phyloP scores from a whole-genome alignment of 2,888 invertebrate genomes.

The Plagodis pulveraria region DNA sequence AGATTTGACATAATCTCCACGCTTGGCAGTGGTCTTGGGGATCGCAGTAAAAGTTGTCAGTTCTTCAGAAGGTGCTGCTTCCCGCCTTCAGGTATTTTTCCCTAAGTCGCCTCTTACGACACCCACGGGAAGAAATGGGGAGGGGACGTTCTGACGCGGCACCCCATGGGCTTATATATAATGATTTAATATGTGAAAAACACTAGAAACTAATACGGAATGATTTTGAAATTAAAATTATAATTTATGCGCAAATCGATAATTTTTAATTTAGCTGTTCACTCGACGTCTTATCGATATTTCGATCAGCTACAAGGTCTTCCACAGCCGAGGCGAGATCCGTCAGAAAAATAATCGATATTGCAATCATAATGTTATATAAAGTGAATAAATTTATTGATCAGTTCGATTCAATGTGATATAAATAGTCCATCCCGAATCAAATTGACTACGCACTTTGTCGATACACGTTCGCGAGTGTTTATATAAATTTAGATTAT shows the following conservation, averaged over 20 bases:
- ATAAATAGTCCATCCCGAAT: constrained; percentile 24
- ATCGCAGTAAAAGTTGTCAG: too few relatives aligned
- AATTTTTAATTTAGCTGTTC: constrained; percentile 14
- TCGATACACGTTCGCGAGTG: constrained; percentile 11
- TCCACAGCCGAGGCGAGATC: constrained; percentile 28
- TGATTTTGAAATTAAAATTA: too few relatives aligned
- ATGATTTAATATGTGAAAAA: too few relatives aligned
- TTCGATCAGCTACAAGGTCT: constrained; percentile 34
- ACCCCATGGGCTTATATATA: too few relatives aligned
- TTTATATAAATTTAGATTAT: constrained; percentile 6
- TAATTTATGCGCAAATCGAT: neutral
- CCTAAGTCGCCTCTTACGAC: too few relatives aligned
- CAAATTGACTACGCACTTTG: constrained; percentile 16
- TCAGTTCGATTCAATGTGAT: constrained; percentile 21
- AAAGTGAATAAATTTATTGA: constrained; percentile 26
- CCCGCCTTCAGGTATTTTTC: too few relatives aligned
- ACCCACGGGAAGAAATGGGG: too few relatives aligned
- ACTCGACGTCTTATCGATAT: constrained; percentile 23
- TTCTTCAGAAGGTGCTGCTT: too few relatives aligned
- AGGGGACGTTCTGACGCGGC: too few relatives aligned
- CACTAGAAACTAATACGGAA: too few relatives aligned
- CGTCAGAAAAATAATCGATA: constrained; percentile 22
- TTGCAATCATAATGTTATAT: constrained; percentile 26
- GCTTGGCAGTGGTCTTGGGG: too few relatives aligned
- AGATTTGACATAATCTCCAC: too few relatives aligned